Percentiles rank a stretch among this genome's conserved stretches.
Evolutionary conservation across 2,888 invertebrate species (phyloP).

Genomic region (Mantis religiosa): DNA sequence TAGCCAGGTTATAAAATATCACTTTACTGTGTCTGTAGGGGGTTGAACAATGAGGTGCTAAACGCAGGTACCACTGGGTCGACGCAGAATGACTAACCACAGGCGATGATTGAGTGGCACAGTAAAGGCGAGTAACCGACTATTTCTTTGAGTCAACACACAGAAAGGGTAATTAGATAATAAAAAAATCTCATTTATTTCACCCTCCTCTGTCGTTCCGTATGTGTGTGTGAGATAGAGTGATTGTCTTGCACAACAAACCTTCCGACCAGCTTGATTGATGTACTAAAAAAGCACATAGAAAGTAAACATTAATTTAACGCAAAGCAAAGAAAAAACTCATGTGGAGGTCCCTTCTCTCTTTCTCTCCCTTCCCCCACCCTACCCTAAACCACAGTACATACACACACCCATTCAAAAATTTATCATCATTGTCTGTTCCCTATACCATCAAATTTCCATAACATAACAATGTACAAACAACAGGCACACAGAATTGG

Average conservation of each 20-base stretch:
- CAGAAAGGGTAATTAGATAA: neutral
- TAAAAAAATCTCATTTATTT: neutral
- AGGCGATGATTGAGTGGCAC: neutral
- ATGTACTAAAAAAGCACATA: slow-evolving; percentile 6
- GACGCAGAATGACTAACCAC: neutral
- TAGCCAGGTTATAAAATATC: no score
- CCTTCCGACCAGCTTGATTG: neutral
- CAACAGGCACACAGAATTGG: slow-evolving; percentile 13
- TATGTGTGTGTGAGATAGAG: neutral
- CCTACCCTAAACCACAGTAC: neutral
- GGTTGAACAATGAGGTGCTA: no score
- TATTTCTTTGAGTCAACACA: neutral
- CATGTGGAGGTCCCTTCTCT: neutral
- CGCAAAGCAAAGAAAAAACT: slow-evolving; percentile 3
- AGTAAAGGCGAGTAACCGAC: neutral
- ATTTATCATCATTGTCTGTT: slow-evolving; percentile 18
- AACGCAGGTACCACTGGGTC: no score
- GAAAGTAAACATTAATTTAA: slow-evolving; percentile 14
- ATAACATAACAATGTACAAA: slow-evolving; percentile 27
- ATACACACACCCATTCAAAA: slow-evolving; percentile 17
- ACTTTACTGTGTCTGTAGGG: no score
- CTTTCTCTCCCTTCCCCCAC: neutral
- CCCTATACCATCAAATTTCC: slow-evolving; percentile 20
- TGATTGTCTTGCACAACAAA: neutral
- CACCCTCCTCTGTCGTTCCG: neutral